These are phyloP conservation scores for Salmo trutta DNA, from an alignment of 2,797 vertebrate species.

Conservation along the genomic window DNA sequence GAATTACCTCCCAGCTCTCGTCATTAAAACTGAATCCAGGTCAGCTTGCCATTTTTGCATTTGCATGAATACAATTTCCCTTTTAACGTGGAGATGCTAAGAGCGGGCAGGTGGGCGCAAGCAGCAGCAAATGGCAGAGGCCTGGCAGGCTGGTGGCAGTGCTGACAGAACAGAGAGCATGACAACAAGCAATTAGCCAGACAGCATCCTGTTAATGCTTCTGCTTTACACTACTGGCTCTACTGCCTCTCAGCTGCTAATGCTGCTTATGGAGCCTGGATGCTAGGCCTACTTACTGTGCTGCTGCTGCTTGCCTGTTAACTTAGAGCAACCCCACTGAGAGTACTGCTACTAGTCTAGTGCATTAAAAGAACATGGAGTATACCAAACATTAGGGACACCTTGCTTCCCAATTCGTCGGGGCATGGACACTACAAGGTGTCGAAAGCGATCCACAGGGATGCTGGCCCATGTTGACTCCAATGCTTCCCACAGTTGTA, in stretches of 20 bases:
- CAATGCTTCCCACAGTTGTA: too few relatives aligned
- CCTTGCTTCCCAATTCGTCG: too few relatives aligned
- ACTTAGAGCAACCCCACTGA: constrained; percentile 15
- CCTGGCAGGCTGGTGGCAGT: constrained; percentile 43
- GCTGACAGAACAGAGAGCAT: constrained; percentile 55
- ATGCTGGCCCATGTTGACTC: too few relatives aligned
- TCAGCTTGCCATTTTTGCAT: constrained; percentile 50
- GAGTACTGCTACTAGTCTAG: not conserved
- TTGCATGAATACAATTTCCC: constrained; percentile 42
- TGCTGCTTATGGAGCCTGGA: constrained; percentile 3
- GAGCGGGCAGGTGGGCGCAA: constrained; percentile 25
- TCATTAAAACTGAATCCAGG: constrained; percentile 40
- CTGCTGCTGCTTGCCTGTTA: constrained; percentile 39
- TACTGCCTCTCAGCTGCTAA: constrained; percentile 33
- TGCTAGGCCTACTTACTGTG: constrained; percentile 26
- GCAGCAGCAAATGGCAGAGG: constrained; percentile 19
- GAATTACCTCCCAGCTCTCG: constrained; percentile 56
- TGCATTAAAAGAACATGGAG: not conserved
- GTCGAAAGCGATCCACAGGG: too few relatives aligned
- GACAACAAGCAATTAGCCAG: constrained; percentile 67
- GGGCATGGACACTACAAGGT: too few relatives aligned
- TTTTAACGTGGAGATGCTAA: constrained; percentile 47
- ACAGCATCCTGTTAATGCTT: constrained; percentile 61
- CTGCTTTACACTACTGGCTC: constrained; percentile 52
- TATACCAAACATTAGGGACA: too few relatives aligned